These are phyloP conservation scores for Iselma pallidipennis DNA, from an alignment of 2,888 invertebrate genomes.

Conservation along the genomic window DNA sequence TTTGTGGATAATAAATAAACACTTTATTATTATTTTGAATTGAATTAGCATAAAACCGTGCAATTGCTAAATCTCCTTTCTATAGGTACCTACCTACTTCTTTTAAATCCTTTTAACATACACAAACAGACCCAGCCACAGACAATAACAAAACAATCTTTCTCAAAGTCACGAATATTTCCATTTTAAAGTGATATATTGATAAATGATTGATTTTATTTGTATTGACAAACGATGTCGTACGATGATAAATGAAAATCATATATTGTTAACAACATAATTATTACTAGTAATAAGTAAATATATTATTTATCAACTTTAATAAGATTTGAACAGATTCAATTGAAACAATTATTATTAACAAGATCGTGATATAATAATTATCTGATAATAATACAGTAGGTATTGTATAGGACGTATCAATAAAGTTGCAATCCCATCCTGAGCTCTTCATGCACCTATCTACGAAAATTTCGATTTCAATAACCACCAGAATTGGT, in stretches of 20 bases:
- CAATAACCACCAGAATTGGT: too few species aligned
- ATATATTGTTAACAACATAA: not conserved
- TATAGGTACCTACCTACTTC: too few species aligned
- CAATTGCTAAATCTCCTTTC: not conserved
- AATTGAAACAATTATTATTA: not conserved
- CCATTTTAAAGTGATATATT: not conserved
- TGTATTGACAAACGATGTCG: not conserved
- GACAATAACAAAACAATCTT: not conserved
- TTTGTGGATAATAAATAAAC: not conserved
- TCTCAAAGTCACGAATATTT: not conserved
- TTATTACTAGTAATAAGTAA: not conserved
- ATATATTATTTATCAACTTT: not conserved
- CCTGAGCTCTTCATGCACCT: too few species aligned
- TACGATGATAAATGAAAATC: not conserved
- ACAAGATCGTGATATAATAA: not conserved
- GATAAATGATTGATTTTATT: not conserved
- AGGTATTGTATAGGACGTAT: too few species aligned
- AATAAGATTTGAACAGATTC: not conserved
- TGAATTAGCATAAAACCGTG: not conserved
- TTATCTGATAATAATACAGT: not conserved
- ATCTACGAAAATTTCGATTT: too few species aligned
- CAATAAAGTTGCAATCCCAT: too few species aligned
- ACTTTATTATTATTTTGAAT: not conserved
- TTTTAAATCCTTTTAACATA: too few species aligned
- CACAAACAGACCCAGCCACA: too few species aligned